Conservation (phyloP, 2,888 invertebrate species). For the Dryobotodes eremita region DNA sequence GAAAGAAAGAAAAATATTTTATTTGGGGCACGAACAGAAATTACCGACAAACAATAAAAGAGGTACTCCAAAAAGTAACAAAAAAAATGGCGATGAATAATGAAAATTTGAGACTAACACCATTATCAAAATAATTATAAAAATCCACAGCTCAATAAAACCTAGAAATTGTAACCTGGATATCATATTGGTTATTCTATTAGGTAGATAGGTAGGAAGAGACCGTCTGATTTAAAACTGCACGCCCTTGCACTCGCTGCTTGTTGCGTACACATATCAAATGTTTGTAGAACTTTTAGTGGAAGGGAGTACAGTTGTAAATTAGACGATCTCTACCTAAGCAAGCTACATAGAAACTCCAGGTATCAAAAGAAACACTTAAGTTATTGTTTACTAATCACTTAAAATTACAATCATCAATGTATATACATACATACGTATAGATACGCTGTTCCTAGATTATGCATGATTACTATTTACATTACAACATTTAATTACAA, state of each 20-base stretch:
- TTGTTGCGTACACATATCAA: not conserved
- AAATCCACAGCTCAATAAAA: not conserved
- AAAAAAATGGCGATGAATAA: not conserved
- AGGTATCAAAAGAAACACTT: not conserved
- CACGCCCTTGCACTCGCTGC: not conserved
- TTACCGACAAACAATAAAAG: not conserved
- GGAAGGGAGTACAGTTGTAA: no score
- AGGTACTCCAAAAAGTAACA: not conserved
- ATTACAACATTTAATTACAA: not conserved
- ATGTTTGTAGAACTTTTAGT: not conserved
- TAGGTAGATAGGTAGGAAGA: not conserved
- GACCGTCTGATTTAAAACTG: not conserved
- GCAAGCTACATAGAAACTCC: not conserved
- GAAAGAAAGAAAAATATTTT: no score
- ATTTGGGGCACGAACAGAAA: not conserved
- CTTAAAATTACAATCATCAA: not conserved
- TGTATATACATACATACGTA: not conserved
- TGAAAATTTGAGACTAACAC: not conserved
- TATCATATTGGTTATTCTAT: not conserved
- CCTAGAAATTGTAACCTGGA: not conserved
- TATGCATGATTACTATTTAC: not conserved
- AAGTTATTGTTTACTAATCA: constrained; percentile 15
- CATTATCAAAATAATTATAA: not conserved
- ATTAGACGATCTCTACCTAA: not conserved
- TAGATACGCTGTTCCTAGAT: no score